phyloP scores from a whole-genome alignment of 2,113 vertebrate genomes.

The Chiloscyllium plagiosum region DNA sequence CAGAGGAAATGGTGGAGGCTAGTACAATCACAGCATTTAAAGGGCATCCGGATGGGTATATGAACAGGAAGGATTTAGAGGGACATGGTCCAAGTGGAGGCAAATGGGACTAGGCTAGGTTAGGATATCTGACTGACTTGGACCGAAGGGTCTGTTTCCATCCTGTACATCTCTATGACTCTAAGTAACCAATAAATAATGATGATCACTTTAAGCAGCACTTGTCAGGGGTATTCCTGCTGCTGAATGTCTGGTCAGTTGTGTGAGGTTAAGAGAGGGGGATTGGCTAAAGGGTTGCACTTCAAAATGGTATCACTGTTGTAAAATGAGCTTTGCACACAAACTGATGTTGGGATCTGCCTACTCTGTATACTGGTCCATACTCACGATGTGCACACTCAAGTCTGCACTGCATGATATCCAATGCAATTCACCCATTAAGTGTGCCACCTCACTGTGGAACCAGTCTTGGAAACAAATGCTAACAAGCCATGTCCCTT shows the following conservation, averaged over 20 bases:
- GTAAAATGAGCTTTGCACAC: background rate
- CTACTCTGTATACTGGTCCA: background rate
- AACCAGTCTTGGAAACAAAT: background rate
- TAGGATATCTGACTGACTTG: no score
- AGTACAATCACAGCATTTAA: no score
- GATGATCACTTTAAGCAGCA: background rate
- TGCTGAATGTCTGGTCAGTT: background rate
- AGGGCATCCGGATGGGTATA: no score
- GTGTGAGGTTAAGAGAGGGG: background rate
- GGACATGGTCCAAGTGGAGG: no score
- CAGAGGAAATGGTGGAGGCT: no score
- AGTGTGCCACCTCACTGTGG: background rate
- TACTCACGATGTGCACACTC: background rate
- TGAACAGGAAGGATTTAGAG: no score
- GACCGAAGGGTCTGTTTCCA: no score
- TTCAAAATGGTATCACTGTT: background rate
- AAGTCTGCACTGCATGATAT: background rate
- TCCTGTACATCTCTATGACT: no score
- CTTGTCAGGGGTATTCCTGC: background rate
- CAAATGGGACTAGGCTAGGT: no score
- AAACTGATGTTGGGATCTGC: background rate
- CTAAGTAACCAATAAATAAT: background rate
- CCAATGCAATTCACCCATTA: background rate
- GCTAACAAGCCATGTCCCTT: background rate
- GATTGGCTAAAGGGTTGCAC: background rate